Conservation (phyloP, 2,113 vertebrate genomes). For the Pomatostomus ruficeps region DNA sequence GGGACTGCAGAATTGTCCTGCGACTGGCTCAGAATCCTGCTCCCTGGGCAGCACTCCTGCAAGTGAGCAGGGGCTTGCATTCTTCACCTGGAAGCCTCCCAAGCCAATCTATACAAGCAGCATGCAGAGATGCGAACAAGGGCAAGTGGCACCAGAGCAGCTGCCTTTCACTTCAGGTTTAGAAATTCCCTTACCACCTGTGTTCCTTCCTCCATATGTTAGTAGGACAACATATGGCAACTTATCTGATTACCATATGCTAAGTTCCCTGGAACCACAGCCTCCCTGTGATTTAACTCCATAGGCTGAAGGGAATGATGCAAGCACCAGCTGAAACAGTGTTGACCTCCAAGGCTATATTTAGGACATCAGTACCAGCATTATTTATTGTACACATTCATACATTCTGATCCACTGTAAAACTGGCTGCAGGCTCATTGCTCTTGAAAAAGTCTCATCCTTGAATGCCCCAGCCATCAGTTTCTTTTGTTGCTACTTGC, state of each 20-base stretch:
- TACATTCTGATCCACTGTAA: neutral
- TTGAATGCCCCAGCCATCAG: neutral
- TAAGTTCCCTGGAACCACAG: neutral
- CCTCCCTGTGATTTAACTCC: neutral
- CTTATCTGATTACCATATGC: slow-evolving; percentile 16
- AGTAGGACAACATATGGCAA: slow-evolving; percentile 23
- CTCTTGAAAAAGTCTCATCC: neutral
- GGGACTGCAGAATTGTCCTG: neutral
- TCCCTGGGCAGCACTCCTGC: neutral
- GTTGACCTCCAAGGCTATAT: neutral
- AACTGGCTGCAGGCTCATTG: neutral
- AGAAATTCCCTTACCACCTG: neutral
- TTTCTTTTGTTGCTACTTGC: neutral
- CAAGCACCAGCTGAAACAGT: neutral
- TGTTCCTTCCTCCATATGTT: slow-evolving; percentile 27
- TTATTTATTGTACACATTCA: neutral
- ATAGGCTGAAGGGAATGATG: neutral
- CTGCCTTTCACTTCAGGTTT: slow-evolving; percentile 41
- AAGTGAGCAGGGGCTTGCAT: neutral
- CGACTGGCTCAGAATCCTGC: neutral
- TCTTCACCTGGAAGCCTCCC: neutral
- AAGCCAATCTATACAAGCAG: neutral
- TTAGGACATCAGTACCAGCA: neutral
- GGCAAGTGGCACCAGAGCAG: neutral
- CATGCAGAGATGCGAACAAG: neutral